Percentiles rank a stretch among this genome's conserved stretches.
phyloP scores from a whole-genome alignment of 2,888 invertebrate genomes.

The Tupiocoris notatus region DNA sequence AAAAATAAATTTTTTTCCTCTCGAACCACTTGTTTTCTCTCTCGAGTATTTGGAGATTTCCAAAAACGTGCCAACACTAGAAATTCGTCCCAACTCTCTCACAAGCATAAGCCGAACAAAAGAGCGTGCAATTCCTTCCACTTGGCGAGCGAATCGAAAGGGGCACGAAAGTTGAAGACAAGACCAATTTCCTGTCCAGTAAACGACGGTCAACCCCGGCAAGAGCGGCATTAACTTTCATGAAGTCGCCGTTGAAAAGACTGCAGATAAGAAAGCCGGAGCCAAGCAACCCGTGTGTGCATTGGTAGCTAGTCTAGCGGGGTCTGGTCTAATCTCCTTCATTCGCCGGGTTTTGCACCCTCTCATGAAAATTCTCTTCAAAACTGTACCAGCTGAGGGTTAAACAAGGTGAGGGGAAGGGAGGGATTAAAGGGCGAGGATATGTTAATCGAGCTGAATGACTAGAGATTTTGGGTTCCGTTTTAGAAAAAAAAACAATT shows the following conservation, averaged over 20 bases:
- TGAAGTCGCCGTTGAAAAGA: conserved; percentile 35
- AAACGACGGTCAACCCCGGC: conserved; percentile 16
- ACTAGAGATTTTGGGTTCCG: too few relatives aligned
- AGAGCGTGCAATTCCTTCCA: background rate
- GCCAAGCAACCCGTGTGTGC: background rate
- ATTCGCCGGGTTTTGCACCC: background rate
- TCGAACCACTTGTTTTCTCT: too few relatives aligned
- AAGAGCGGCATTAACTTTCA: conserved; percentile 45
- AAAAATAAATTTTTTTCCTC: too few relatives aligned
- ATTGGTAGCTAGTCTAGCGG: background rate
- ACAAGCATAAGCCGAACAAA: background rate
- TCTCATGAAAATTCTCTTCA: background rate
- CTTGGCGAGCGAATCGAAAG: background rate
- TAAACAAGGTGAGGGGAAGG: too few relatives aligned
- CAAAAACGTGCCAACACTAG: too few relatives aligned
- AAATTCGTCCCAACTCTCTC: too few relatives aligned
- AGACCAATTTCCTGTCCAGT: conserved; percentile 40
- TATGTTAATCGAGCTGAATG: too few relatives aligned
- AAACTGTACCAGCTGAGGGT: background rate
- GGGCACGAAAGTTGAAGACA: conserved; percentile 13
- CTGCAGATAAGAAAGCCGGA: conserved; percentile 7
- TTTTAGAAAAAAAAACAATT: too few relatives aligned
- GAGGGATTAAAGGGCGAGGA: too few relatives aligned
- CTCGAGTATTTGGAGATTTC: too few relatives aligned
- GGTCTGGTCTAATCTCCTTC: background rate